These are phyloP conservation scores for Apis mellifera DNA, from an alignment of 1,140 invertebrate genomes.

Conservation along the genomic window DNA sequence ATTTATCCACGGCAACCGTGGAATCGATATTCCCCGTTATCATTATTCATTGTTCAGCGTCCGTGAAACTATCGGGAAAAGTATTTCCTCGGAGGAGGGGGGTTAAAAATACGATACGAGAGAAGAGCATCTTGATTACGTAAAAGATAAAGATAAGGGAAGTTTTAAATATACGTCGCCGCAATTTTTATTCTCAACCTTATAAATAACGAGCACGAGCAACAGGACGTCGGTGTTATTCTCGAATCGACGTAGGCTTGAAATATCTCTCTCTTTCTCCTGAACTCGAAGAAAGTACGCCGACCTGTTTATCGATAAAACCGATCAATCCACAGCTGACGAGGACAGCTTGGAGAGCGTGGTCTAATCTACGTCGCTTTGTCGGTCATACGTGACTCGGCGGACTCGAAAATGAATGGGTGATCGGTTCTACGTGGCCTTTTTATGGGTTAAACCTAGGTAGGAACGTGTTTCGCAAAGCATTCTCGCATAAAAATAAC, in stretches of 20 bases:
- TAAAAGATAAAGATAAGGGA: neutral
- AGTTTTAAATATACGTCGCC: neutral
- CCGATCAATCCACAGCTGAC: conserved; percentile 11
- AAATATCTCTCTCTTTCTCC: conserved; percentile 3
- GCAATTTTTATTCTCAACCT: neutral
- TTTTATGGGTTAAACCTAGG: conserved; percentile 23
- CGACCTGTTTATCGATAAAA: conserved; percentile 34
- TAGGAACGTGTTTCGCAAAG: conserved; percentile 30
- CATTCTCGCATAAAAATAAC: conserved; percentile 51
- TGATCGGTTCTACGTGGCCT: conserved; percentile 42
- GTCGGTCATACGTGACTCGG: conserved; percentile 19
- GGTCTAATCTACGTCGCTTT: conserved; percentile 41
- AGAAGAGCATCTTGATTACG: neutral
- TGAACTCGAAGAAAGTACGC: conserved; percentile 11
- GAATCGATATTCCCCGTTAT: neutral
- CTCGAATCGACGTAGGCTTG: neutral
- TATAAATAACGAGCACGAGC: conserved; percentile 2
- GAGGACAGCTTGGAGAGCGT: conserved; percentile 13
- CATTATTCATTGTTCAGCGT: no score
- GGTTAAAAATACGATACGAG: no score
- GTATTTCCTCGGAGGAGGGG: neutral
- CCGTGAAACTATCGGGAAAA: neutral
- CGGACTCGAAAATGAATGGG: conserved; percentile 47
- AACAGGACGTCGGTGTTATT: neutral
- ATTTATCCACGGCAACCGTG: no score